A percentile compares a stretch with the other conserved stretches of the same genome.
phyloP scores from a whole-genome alignment of 2,113 vertebrate genomes.

The Cochlearius cochlearius region DNA sequence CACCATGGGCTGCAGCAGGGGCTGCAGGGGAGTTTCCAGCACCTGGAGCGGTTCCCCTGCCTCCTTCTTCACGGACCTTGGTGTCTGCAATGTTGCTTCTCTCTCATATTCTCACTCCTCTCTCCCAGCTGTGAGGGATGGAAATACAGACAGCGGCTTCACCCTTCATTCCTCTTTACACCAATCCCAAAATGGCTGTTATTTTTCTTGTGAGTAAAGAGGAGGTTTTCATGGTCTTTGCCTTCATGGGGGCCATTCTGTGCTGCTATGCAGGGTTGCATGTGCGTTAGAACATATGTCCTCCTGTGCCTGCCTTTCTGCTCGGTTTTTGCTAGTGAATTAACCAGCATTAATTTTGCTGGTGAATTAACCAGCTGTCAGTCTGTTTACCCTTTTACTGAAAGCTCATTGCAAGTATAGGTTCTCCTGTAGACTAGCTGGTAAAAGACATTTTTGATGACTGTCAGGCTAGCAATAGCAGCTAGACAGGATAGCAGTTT shows the following conservation, averaged over 20 bases:
- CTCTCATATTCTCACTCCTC: not conserved
- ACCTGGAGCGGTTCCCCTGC: not conserved
- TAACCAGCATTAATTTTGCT: not conserved
- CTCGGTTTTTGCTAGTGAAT: not conserved
- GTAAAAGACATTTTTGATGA: not conserved
- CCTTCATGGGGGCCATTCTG: not conserved
- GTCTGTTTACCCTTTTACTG: not conserved
- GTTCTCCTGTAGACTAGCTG: not conserved
- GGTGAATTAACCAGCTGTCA: not conserved
- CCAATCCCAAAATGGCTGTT: not conserved
- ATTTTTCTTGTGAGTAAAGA: not conserved
- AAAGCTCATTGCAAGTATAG: not conserved
- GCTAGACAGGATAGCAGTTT: not conserved
- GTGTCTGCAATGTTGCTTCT: not conserved
- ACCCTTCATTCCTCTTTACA: not conserved
- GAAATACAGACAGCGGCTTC: not conserved
- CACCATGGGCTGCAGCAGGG: fast-evolving
- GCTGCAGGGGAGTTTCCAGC: not conserved
- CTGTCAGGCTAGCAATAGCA: not conserved
- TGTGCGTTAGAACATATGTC: not conserved
- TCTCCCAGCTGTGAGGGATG: not conserved
- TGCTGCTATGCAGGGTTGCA: not conserved
- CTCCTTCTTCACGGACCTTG: not conserved
- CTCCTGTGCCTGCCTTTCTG: not conserved
- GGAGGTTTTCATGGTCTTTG: not conserved